Percentiles rank a stretch among this genome's conserved stretches.
Evolutionary conservation across 2,113 vertebrate genomes (phyloP).

Genomic region (Lophotis ruficrista): DNA sequence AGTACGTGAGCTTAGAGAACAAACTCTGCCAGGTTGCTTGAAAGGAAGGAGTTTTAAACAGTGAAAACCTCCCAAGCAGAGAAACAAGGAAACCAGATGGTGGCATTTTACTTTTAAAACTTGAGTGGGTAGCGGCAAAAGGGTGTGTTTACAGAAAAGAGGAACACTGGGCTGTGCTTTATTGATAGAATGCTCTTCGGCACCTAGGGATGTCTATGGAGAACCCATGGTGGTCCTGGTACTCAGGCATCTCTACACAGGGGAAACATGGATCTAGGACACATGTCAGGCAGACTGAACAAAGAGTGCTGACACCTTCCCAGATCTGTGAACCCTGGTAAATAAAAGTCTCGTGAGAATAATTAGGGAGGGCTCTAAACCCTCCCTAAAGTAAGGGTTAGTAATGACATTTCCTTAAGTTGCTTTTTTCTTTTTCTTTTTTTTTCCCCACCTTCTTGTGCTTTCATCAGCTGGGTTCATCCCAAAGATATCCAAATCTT

Average conservation of each 20-base stretch:
- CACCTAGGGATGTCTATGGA: neutral
- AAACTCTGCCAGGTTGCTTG: neutral
- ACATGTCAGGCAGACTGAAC: neutral
- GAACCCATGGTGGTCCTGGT: neutral
- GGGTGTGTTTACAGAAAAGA: neutral
- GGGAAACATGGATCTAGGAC: neutral
- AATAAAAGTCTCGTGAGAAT: neutral
- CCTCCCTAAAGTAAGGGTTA: neutral
- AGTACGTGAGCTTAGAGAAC: neutral
- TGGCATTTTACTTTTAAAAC: neutral
- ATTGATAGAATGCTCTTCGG: neutral
- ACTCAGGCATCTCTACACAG: neutral
- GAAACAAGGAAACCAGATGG: neutral
- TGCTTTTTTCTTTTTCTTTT: rapidly evolving
- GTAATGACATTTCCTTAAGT: neutral
- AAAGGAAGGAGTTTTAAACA: neutral
- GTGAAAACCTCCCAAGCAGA: neutral
- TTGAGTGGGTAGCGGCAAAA: neutral
- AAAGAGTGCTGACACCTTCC: neutral
- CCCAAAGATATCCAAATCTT: slow-evolving; percentile 96
- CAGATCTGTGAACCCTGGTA: neutral
- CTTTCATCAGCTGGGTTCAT: slow-evolving; percentile 93
- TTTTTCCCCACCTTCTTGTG: slow-evolving; percentile 86
- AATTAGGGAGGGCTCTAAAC: neutral
- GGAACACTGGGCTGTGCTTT: neutral